These are phyloP conservation scores for Neofelis nebulosa DNA, from an alignment of 2,113 vertebrate genomes.

Conservation along the genomic window DNA sequence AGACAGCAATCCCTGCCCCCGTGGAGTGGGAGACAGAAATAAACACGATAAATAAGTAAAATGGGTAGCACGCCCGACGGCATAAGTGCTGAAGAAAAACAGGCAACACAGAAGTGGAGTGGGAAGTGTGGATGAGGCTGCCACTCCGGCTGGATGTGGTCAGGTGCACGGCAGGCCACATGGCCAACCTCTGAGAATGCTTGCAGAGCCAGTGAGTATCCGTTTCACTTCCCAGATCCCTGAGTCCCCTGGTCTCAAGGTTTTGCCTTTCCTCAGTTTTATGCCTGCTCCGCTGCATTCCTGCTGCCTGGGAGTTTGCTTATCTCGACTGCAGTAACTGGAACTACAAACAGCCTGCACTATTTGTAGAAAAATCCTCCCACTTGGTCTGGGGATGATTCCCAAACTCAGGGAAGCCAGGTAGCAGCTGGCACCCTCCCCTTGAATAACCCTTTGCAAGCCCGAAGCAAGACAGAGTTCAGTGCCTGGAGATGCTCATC, in stretches of 20 bases:
- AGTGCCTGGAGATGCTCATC: background rate
- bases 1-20: background rate
- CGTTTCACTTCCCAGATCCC: background rate
- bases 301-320: background rate
- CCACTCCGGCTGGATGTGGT: background rate
- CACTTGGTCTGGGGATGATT: background rate
- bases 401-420: background rate
- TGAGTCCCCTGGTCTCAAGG: background rate
- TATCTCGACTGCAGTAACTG: background rate
- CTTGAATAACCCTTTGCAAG: background rate
- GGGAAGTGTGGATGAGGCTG: background rate
- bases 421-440: background rate
- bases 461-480: background rate
- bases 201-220: background rate
- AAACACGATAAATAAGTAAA: background rate
- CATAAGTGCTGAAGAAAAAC: background rate
- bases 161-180: background rate
- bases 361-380: background rate
- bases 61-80: background rate
- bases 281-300: background rate
- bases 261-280: background rate
- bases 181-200: background rate
- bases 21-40: background rate
- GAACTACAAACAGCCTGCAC: background rate
- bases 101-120: background rate